Evolutionary conservation across 1,140 invertebrate genomes (phyloP), one percentile per base, ranked within the genome.

Genomic region (Zaprionus nigranus): DNA sequence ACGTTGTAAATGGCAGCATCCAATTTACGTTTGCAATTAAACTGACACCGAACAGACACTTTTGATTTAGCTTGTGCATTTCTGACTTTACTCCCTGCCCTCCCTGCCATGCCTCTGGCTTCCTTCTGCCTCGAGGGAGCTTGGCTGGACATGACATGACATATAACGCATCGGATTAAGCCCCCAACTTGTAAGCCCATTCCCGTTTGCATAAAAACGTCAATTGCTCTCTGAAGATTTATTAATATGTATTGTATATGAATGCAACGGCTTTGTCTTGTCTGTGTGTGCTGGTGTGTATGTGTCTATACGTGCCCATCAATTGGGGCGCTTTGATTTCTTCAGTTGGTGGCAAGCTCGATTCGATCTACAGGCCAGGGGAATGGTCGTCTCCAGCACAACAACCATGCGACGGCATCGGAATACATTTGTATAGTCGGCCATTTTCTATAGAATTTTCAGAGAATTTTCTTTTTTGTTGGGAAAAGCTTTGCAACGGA

Each of bases 1-100:
- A 90, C 85, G 85, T 85, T 84, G 70, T 72, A 90, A 90, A 85
- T 85, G 85, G 81, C 85, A 90, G 85, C 85, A 90, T 90, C 85
- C 85, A 90, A 90, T 90, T 90, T 90, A 90, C 85, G 85, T 90
- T 90, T 90, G 85, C 85, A 90, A 90, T 90, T 90, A 90, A 90
- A 90, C 85, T 90, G 85, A 90, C 85, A 90, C 85, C 81, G 73
- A 90, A 90, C 85, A 90, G 85, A 90, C 85, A 90, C 79, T 90
- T 81, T 81, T 90, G 85, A 90, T 90, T 90, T 90, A 85, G 85
- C 80, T 68, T 79, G 67, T 60, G 68, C 69, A 61, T 69, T 60
- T 73, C 43, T 20, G 53, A 79, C 60, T 72, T 64, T 56, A 62
- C 22, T 24, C 20, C 61, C 6, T 15, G 12, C 13, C 34, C 51